A percentile compares a stretch with the other conserved stretches of the same genome.
Conservation (phyloP, 1,140 invertebrate species). For the Drosophila persimilis region DNA sequence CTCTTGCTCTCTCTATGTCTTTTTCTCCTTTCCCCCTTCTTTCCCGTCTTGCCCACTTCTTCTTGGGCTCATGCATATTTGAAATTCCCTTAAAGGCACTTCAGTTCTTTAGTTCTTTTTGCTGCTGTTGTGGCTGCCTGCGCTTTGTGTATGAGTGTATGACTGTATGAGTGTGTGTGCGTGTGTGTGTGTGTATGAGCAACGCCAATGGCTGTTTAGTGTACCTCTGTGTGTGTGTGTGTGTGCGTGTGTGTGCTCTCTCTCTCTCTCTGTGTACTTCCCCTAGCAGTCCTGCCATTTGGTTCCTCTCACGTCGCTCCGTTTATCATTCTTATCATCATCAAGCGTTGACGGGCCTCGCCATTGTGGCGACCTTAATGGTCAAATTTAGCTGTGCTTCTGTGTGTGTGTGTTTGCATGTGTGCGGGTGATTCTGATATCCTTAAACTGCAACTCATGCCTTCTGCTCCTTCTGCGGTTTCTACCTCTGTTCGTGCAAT, state of each 20-base stretch:
- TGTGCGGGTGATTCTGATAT: conserved; percentile 38
- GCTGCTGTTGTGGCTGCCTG: conserved; percentile 35
- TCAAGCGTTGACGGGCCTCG: conserved; percentile 69
- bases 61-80: conserved; percentile 77
- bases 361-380: conserved; percentile 76
- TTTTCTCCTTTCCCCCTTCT: not conserved
- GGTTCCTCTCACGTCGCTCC: conserved; percentile 1
- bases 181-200: conserved; percentile 10
- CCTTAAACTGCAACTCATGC: conserved; percentile 79
- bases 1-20: not conserved
- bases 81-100: conserved; percentile 80
- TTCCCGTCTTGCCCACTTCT: conserved; percentile 27
- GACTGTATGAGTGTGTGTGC: conserved; percentile 1
- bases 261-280: conserved; percentile 5
- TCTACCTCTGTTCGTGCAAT: conserved; percentile 40
- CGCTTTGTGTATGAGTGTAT: conserved; percentile 7
- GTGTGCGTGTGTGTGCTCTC: not conserved
- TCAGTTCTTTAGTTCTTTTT: conserved; percentile 63
- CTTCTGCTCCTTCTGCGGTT: conserved; percentile 19
- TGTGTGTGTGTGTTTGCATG: conserved; percentile 11
- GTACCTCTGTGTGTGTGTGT: not conserved
- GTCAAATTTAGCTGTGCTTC: conserved; percentile 58
- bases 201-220: conserved; percentile 55
- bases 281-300: too few species aligned
- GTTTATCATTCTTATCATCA: conserved; percentile 58